Evolutionary conservation across 2,888 invertebrate genomes (phyloP).

Genomic region (Nephrocerus scutellatus): DNA sequence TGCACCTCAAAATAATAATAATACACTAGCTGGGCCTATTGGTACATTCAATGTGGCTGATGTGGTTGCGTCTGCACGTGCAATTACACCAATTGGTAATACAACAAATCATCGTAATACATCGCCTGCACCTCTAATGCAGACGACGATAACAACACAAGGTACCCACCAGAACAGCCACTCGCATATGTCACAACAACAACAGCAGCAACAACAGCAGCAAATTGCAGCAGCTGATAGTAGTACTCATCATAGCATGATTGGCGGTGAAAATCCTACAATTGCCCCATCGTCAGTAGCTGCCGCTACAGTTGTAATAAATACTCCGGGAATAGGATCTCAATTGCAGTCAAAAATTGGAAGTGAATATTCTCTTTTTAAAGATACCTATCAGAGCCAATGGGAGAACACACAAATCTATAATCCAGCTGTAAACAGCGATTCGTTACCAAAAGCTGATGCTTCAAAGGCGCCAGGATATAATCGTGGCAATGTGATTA

Average conservation of each 20-base stretch:
- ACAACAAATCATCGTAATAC: constrained; percentile 27
- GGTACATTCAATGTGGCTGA: constrained; percentile 45
- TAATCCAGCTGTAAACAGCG: constrained; percentile 46
- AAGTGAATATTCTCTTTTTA: constrained; percentile 79
- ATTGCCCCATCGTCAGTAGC: constrained; percentile 24
- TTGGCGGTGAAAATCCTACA: constrained; percentile 8
- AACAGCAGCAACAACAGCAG: constrained; percentile 19
- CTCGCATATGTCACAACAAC: constrained; percentile 7
- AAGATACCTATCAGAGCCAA: constrained; percentile 56
- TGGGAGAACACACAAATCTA: constrained; percentile 49
- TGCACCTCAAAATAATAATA: constrained; percentile 31
- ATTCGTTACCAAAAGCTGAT: constrained; percentile 59
- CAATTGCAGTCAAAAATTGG: constrained; percentile 41
- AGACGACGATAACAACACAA: constrained; percentile 11
- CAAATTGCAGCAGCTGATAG: constrained; percentile 19
- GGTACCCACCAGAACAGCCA: constrained; percentile 8
- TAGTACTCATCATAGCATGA: constrained; percentile 15
- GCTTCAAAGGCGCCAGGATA: constrained; percentile 88
- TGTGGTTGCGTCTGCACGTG: constrained; percentile 34
- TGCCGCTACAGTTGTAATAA: constrained; percentile 24
- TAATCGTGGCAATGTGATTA: constrained; percentile 65
- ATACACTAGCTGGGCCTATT: constrained; percentile 43
- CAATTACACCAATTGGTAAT: constrained; percentile 45
- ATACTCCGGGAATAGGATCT: constrained; percentile 36
- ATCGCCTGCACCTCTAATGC: constrained; percentile 24